Evolutionary conservation across 1,140 invertebrate genomes (phyloP), one percentile per base, ranked within the genome.

Genomic region (Saccostrea echinata): DNA sequence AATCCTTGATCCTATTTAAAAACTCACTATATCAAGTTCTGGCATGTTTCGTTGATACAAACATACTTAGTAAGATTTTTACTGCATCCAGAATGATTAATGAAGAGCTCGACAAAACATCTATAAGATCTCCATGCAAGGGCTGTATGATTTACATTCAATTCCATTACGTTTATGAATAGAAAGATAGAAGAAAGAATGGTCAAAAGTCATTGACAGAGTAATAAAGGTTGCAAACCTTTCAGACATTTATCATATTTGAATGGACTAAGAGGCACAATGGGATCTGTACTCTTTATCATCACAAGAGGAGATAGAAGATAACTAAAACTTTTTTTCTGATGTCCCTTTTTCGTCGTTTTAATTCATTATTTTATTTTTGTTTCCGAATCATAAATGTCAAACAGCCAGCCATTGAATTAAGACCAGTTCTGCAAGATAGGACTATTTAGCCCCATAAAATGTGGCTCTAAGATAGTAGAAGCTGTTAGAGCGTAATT

Each of bases 401-500:
- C 68, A 76, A 76, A 13, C 68, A 76, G 16, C 27, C 18, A 30
- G 9, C 68, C 30, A 76, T 12, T 18, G 27, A 33, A 27, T 61
- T 76, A 27, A 30, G 27, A 76, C 27, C 68, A 16, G 68, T 76
- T 76, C 27, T 13, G 68, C 24, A 27, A 27, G 68, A 76, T 27
- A 76, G 24, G 27, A 27, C 68, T 27, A 76, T 76, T 27, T 11
- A 76, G 16, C 27, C 33, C 27, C 16, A 76, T 30, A 30, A 76
- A 76, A 76, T 30, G 0, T 33, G 1, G 13, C 12, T 76, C 24
- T 33, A 76, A 33, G 68, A 76, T 76, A 76, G 68, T 16, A 33
- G 68, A 12, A 30, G 68, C 27, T 33, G 68, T 76, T 76, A 33
- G 68, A 76, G 16, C 30, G 16, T 76, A 76, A 76, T 76, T 76